Evolutionary conservation across 2,797 vertebrate species (phyloP).

Genomic region (Champsocephalus esox): DNA sequence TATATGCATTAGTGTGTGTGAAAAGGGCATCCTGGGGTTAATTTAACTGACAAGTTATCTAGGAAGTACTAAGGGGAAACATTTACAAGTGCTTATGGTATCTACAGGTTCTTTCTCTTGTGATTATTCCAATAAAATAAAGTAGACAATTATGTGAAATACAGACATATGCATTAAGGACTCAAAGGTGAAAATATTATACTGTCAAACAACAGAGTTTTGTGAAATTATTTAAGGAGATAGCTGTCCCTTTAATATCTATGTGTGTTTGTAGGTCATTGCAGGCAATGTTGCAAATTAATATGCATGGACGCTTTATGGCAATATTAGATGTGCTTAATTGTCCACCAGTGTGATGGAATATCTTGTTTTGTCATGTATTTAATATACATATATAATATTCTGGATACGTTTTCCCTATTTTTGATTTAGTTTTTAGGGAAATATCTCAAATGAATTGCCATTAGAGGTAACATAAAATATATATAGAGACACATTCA

Average conservation of each 20-base stretch:
- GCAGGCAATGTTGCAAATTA: conserved; percentile 19
- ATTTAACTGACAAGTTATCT: conserved; percentile 38
- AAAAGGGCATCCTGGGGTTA: conserved; percentile 56
- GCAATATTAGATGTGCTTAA: conserved; percentile 9
- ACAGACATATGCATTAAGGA: neutral
- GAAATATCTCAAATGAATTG: neutral
- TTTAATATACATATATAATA: neutral
- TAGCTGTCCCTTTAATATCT: neutral
- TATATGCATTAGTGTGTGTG: neutral
- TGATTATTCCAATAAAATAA: neutral
- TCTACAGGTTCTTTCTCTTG: neutral
- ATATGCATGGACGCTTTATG: conserved; percentile 17
- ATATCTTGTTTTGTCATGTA: conserved; percentile 4
- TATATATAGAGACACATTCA: no score
- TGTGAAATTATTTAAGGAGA: neutral
- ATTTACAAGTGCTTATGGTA: conserved; percentile 10
- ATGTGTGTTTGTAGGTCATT: conserved; percentile 23
- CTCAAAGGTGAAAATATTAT: neutral
- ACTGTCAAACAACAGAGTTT: neutral
- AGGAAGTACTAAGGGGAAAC: neutral
- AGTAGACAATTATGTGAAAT: neutral
- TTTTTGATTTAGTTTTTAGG: neutral
- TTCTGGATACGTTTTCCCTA: neutral
- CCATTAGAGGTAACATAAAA: neutral
- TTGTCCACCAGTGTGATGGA: conserved; percentile 1